Evolutionary conservation across 2,797 vertebrate genomes (phyloP).

Genomic region (Myripristis jacobus): DNA sequence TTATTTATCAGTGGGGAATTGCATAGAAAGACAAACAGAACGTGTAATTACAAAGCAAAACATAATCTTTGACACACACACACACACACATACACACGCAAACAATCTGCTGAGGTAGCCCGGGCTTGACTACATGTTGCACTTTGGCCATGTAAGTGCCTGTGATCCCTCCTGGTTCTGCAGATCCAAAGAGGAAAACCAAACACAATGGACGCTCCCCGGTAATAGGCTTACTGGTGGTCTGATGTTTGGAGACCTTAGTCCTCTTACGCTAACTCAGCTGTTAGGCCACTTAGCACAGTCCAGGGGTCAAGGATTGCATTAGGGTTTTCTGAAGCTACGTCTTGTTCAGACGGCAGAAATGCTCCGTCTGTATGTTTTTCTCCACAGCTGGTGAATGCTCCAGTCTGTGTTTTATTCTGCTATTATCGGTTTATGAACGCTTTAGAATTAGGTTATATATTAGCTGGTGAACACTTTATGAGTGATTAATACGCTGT

Average conservation of each 20-base stretch:
- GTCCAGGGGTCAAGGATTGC: slow-evolving; percentile 35
- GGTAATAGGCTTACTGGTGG: slow-evolving; percentile 66
- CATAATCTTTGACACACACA: not conserved
- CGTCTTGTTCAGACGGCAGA: not conserved
- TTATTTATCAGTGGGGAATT: too few relatives aligned
- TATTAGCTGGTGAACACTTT: too few relatives aligned
- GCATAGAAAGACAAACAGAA: too few relatives aligned
- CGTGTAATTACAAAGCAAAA: too few relatives aligned
- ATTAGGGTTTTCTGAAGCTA: not conserved
- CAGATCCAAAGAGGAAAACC: slow-evolving; percentile 28
- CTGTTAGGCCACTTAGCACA: slow-evolving; percentile 14
- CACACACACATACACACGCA: not conserved
- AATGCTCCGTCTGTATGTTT: not conserved
- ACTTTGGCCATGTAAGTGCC: slow-evolving; percentile 47
- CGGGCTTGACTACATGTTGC: slow-evolving; percentile 35
- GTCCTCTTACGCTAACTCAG: slow-evolving; percentile 51
- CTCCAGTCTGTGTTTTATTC: too few relatives aligned
- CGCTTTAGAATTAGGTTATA: too few relatives aligned
- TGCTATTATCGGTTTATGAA: too few relatives aligned
- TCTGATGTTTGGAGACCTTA: slow-evolving; percentile 50
- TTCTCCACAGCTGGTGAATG: not conserved
- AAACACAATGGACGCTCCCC: slow-evolving; percentile 30
- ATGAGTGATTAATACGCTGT: too few relatives aligned
- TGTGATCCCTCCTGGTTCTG: slow-evolving; percentile 47
- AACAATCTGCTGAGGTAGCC: slow-evolving; percentile 2